Evolutionary conservation across 35 echinoderm and acorn worm species (phyloP), one percentile per base, ranked within the genome.

Genomic region (Strongylocentrotus purpuratus): DNA sequence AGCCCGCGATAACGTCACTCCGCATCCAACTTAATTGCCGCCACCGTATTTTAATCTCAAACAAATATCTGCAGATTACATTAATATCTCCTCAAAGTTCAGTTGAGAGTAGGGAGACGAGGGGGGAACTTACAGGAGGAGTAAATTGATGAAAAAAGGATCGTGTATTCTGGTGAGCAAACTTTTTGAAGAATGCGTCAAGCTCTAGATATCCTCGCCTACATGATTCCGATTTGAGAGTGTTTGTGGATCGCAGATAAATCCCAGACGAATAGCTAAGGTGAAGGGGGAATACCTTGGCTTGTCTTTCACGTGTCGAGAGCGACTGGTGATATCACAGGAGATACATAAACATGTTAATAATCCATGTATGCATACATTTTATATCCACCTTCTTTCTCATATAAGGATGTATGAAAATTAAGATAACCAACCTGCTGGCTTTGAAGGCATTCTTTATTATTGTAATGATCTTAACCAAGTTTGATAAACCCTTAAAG

Each of bases 1-100:
- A 78, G 87, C 31, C 87, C 12, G 33, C 87, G 87, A 89, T 89
- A 89, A 89, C 87, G 87, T 89, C 87, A 89, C 87, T 89, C 33
- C 11, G 33, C 87, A 89, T 89, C 87, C 87, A 89, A 15, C 33
- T 45, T 89, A 89, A 89, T 89, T 89, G 45, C 87, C 45, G 87
- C 87, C 33, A 78, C 65, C 87, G 87, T 45, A 6, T 89, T 46
- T 89, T 89, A 89, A 89, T 89, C 87, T 89, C 45, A 33, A 89
- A 33, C 87, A 89, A 89, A 89, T 89, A 46, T 89, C 32, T 89
- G 31, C 45, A 22, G 87, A 89, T 89, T 89, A 28, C 87, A 89
- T 89, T 46, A 46, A 89, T 17, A 89, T 89, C 45, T 89, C 45
- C 87, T 25, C 32, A 45, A 33, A 33, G 87, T 89, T 46, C 1